A percentile compares a stretch with the other conserved stretches of the same genome.
Conservation (phyloP, 2,113 vertebrate species). For the Thamnophis sirtalis region DNA sequence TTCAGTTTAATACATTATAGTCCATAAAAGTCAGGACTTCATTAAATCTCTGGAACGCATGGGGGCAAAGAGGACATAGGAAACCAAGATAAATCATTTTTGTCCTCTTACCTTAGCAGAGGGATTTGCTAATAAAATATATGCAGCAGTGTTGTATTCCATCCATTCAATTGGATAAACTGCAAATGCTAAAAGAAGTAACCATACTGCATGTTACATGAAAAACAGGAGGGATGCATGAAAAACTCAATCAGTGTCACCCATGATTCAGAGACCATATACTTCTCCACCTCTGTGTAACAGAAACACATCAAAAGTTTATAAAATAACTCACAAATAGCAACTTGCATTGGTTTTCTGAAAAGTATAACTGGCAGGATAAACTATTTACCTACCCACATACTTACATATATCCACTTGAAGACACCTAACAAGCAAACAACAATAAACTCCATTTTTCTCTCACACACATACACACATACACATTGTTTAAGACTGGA, state of each 20-base stretch:
- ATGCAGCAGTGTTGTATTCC: background rate
- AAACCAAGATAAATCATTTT: background rate
- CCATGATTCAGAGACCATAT: background rate
- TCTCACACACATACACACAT: background rate
- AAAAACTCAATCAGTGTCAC: background rate
- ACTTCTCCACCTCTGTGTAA: background rate
- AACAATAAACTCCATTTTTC: slow-evolving; percentile 9
- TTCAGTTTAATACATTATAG: background rate
- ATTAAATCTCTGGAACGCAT: background rate
- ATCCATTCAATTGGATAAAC: background rate
- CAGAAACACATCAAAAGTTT: background rate
- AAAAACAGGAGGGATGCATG: background rate
- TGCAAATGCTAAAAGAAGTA: background rate
- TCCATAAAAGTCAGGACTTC: background rate
- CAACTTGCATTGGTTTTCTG: background rate
- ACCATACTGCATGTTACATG: background rate
- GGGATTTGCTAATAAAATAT: background rate
- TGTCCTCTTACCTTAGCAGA: background rate
- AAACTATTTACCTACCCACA: slow-evolving; percentile 8
- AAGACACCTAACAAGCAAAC: slow-evolving; percentile 17
- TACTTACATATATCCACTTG: background rate
- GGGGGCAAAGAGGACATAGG: background rate
- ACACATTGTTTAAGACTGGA: slow-evolving; percentile 21
- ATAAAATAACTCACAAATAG: background rate
- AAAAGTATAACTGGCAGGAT: slow-evolving; percentile 29